Evolutionary conservation across 2,888 invertebrate genomes (phyloP).

Genomic region (Stegana nigrithorax): DNA sequence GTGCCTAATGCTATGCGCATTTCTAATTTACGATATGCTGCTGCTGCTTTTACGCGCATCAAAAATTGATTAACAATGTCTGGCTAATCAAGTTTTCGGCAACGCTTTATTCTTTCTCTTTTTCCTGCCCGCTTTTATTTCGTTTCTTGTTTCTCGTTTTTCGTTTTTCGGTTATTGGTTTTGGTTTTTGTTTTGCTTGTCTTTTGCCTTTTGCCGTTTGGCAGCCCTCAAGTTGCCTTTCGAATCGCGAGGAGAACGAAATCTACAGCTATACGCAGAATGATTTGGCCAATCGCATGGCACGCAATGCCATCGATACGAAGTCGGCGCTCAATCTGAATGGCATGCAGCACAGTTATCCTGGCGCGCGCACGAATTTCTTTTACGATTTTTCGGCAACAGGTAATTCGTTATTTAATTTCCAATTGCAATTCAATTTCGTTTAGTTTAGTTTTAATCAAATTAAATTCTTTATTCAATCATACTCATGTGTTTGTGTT

Average conservation of each 20-base stretch:
- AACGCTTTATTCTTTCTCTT: background rate
- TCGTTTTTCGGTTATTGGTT: background rate
- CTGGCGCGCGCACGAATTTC: slow-evolving; percentile 66
- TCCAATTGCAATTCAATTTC: slow-evolving; percentile 14
- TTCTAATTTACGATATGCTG: slow-evolving; percentile 45
- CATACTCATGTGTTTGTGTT: slow-evolving; percentile 37
- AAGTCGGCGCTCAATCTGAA: slow-evolving; percentile 73
- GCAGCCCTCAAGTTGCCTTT: slow-evolving; percentile 90
- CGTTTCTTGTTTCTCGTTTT: slow-evolving; percentile 53
- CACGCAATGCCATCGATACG: slow-evolving; percentile 70
- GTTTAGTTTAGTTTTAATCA: slow-evolving; percentile 50
- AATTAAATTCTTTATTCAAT: slow-evolving; percentile 50
- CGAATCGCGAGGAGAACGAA: slow-evolving; percentile 91
- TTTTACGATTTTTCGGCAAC: slow-evolving; percentile 69
- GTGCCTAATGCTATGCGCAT: background rate
- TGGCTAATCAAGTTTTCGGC: slow-evolving; percentile 4
- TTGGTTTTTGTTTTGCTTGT: background rate
- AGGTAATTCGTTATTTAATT: slow-evolving; percentile 48
- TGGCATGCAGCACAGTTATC: slow-evolving; percentile 68
- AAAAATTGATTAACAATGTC: slow-evolving; percentile 2
- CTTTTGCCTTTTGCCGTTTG: slow-evolving; percentile 25
- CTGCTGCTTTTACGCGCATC: slow-evolving; percentile 36
- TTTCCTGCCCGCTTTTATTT: slow-evolving; percentile 36
- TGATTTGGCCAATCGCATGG: slow-evolving; percentile 84
- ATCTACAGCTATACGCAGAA: slow-evolving; percentile 90